Conservation (phyloP, 2,113 vertebrate genomes). For the Zapornia atra region DNA sequence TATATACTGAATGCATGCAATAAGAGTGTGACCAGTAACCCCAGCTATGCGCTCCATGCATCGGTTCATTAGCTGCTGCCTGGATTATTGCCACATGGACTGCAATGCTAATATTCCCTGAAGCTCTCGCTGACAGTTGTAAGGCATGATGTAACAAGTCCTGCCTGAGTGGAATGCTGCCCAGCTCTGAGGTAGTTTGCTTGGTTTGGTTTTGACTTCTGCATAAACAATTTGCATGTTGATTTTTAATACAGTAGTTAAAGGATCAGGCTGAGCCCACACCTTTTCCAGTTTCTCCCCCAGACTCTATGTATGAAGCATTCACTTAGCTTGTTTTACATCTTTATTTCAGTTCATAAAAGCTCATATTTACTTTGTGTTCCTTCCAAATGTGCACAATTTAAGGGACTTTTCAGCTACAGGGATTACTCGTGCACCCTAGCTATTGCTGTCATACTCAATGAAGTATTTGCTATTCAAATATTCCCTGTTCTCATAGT, state of each 20-base stretch:
- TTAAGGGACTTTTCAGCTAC: not conserved
- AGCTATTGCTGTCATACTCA: not conserved
- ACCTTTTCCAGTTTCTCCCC: not conserved
- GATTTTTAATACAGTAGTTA: not conserved
- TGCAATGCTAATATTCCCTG: not conserved
- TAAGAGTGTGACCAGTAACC: not conserved
- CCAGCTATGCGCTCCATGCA: not conserved
- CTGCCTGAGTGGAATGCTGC: not conserved
- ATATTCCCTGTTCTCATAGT: not conserved
- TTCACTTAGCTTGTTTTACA: not conserved
- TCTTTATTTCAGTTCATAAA: not conserved
- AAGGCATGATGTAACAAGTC: not conserved
- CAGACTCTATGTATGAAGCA: not conserved
- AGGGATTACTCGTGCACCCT: not conserved
- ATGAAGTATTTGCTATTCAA: not conserved
- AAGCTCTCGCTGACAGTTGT: not conserved
- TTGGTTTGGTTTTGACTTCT: conserved; percentile 32
- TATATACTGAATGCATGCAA: not conserved
- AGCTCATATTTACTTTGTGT: not conserved
- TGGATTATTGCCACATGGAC: not conserved
- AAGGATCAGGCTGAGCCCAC: not conserved
- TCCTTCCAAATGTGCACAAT: not conserved
- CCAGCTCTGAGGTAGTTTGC: conserved; percentile 27
- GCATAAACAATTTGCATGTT: not conserved
- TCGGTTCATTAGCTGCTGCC: not conserved